Base-by-base conservation (phyloP, 1,140 invertebrate genomes). In the Mesaphorura yosii region DNA sequence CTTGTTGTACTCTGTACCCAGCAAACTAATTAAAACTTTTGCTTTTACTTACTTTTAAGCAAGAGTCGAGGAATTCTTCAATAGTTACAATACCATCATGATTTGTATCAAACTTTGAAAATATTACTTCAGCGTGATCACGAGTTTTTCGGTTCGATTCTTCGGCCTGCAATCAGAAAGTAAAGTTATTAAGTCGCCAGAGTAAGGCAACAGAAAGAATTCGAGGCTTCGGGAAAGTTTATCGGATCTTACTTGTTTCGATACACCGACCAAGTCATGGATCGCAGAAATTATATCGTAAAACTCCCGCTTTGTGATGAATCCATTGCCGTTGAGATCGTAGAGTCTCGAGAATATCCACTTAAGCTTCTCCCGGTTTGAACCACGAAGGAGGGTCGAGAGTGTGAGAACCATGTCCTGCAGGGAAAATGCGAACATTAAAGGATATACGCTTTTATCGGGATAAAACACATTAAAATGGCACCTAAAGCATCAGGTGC, bases 31-130 rank as follows among this genome's bases (percentile, higher is more conserved):
- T n/a, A n/a, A n/a, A n/a, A n/a, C n/a, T n/a, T n/a, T n/a, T n/a
- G n/a, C n/a, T n/a, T n/a, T n/a, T 27, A 67, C 70, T 70, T 71
- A 83, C 82, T 73, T 89, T 91, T 58, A 91, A 76, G 71, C 90
- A 95, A 59, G 88, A 89, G 73, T 94, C 89, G 67, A 94, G 84
- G 70, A 95, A 95, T 75, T 95, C 89, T 72, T 94, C 89, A 71
- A 92, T 88, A 54, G 90, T 92, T 67, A 94, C 91, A 49, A 93
- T 86, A 49, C 89, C 90, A 68, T 94, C 89, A 69, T 88, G 82
- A 73, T 94, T 93, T 53, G 90, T 74, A 68, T 94, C 91, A 65
- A 94, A 76, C 73, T 92, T 92, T 69, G 84, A 79, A 73, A 88
- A 88, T 39, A 88, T 84, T 60, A 82, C 73, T 66, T 88, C 86